Base-by-base conservation (phyloP, 2,113 vertebrate species). In the Salvelinus alpinus region DNA sequence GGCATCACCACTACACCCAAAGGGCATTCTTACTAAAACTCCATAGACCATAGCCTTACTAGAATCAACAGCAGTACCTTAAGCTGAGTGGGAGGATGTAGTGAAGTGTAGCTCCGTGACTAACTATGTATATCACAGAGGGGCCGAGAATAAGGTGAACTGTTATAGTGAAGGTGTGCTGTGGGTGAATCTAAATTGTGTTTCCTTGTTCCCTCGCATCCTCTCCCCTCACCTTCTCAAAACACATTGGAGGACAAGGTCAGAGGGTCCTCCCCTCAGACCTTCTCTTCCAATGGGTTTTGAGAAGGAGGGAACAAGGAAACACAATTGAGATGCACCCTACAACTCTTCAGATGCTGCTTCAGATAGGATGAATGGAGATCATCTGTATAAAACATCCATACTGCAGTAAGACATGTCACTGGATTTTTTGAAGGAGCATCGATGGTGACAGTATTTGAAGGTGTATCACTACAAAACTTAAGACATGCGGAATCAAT, bases 21-120 rank as follows among this genome's bases (percentile, higher is more conserved):
- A 72, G 57, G 78, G 77, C 70, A 20, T 81, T 80, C 68, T 67
- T 60, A 60, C 25, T 74, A 70, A 79, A 84, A 79, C 68, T 78
- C 73, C 74, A 73, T 87, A 91, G 88, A 86, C 80, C 76, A 74
- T 91, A 91, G 89, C 86, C 88, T 87, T 87, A 88, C 82, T 88
- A 87, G 86, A 80, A 73, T 85, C 51, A 62, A 9, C 80, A 85
- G 78, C 74, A 65, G 64, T 83, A 85, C 79, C 77, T 85, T 85
- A 87, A 86, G 78, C 88, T 86, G 44, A 78, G 82, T 74, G 86
- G 74, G 73, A 70, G 75, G 69, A 75, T 81, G 76, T 82, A 88
- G 83, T 59, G 31, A 66, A 34, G 73, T 78, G 76, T 81, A 83
- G 38, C 38, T 73, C 76, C 31, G 66, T 65, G 48, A 76, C 62